Evolutionary conservation across 1,140 invertebrate genomes (phyloP), one percentile per base, ranked within the genome.

Genomic region (Apolygus lucorum): DNA sequence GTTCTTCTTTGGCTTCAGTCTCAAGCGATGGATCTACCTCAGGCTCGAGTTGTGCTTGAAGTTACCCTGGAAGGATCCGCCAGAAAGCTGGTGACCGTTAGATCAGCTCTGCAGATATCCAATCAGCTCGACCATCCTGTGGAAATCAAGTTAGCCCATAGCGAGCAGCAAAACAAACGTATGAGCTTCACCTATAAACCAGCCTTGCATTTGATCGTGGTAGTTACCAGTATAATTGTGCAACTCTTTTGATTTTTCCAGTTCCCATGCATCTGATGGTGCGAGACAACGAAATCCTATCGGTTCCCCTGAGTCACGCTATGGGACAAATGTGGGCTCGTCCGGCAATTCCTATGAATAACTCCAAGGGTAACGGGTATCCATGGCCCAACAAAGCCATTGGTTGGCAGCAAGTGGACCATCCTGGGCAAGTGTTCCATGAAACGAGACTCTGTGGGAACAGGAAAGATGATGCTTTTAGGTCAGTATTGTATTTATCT

Each of bases 1-100:
- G n/a, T n/a, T n/a, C n/a, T n/a, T n/a, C n/a, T n/a, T n/a, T n/a
- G n/a, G n/a, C n/a, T n/a, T n/a, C 54, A 59, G 70, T 63, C 52
- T 25, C 54, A 68, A 68, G 27, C 25, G 11, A 67, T 65, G 14
- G 78, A 81, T 68, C 64, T 80, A 4, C 79, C 80, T 28, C 85
- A 85, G 73, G 87, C 88, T 0, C 82, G 92, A 72, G 81, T 96
- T 22, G 91, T 96, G 8, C 89, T 96, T 77, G 90, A 91, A 74
- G 91, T 99, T 0, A 87, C 88, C 1, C 81, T 98, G 68, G 93
- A 96, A 78, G 94, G 94, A 0, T 95, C 91, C 34, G 95, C 96
- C 0, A 86, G 91, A 70, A 98, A 98, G 80, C 81, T 98, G 68
- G 90, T 99, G n/a, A 93, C 91, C n/a, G 88, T 99, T 1, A 84